phyloP scores from a whole-genome alignment of 1,140 invertebrate species.

The Drepana arcuata region DNA sequence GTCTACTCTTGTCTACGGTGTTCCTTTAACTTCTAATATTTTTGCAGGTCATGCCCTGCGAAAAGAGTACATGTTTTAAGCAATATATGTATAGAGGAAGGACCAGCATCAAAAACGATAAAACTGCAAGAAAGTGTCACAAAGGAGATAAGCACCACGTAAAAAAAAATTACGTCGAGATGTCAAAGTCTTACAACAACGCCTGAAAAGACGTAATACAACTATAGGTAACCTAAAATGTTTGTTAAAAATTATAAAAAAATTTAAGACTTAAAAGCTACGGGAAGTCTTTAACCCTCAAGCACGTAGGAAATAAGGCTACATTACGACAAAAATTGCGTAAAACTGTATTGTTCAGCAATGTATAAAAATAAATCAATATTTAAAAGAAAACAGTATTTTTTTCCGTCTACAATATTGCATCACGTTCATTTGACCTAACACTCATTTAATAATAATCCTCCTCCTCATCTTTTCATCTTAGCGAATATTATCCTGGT shows the following conservation, averaged over 20 bases:
- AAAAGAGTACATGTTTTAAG: conserved; percentile 1
- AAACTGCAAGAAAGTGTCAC: conserved; percentile 1
- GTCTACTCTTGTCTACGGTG: neutral
- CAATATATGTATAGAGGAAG: conserved; percentile 1
- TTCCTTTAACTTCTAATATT: conserved; percentile 1
- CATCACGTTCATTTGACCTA: no score
- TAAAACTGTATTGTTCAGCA: no score
- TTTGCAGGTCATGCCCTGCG: neutral
- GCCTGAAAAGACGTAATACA: conserved; percentile 1
- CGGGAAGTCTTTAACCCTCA: no score
- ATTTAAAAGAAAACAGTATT: no score
- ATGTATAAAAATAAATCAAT: no score
- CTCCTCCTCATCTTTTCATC: no score
- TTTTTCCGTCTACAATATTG: no score
- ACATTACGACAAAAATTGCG: no score
- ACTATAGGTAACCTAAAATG: conserved; percentile 1
- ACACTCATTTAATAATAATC: no score
- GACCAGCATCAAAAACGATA: neutral
- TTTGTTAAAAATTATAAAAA: neutral
- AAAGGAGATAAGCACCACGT: conserved; percentile 1
- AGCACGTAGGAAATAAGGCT: no score
- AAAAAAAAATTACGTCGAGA: conserved; percentile 1
- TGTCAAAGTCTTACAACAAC: conserved; percentile 1
- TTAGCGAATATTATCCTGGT: neutral
- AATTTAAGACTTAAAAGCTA: no score